A percentile compares a stretch with the other conserved stretches of the same genome.
These are phyloP conservation scores for Neopipo cinnamomea DNA, from an alignment of 2,113 vertebrate species.

Conservation along the genomic window DNA sequence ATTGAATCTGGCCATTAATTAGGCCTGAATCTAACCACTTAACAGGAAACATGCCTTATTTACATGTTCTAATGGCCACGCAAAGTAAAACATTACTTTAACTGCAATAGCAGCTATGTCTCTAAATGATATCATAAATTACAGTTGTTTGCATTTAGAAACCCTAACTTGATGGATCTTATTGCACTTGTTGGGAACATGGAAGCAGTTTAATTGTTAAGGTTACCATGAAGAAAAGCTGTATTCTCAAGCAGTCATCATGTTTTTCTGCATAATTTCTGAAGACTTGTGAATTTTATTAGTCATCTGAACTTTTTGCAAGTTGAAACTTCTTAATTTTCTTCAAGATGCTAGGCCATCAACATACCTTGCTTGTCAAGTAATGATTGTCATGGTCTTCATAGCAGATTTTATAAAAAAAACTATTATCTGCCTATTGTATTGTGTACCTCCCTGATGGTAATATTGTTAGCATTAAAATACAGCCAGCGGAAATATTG, in stretches of 20 bases:
- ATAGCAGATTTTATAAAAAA: constrained; percentile 3
- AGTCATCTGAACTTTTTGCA: neutral
- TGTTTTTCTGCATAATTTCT: constrained; percentile 10
- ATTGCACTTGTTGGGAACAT: neutral
- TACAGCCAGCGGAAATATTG: neutral
- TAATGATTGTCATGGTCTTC: constrained; percentile 9
- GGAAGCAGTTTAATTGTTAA: constrained; percentile 15
- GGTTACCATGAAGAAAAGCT: neutral
- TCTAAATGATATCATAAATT: constrained; percentile 36
- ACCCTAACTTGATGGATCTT: neutral
- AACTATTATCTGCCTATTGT: neutral
- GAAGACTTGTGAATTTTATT: neutral
- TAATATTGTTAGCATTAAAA: neutral
- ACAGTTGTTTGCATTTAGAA: constrained; percentile 18
- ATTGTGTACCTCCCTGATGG: neutral
- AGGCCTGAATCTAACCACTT: neutral
- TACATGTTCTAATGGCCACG: constrained; percentile 6
- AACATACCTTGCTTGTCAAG: neutral
- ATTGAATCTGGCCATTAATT: neutral
- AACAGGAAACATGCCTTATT: constrained; percentile 38
- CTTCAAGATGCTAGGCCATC: neutral
- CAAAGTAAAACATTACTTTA: constrained; percentile 40
- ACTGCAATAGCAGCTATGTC: neutral
- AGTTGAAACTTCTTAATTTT: neutral
- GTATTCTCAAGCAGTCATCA: neutral